Evolutionary conservation across 2,113 vertebrate genomes (phyloP).

Genomic region (Lepidothrix coronata): DNA sequence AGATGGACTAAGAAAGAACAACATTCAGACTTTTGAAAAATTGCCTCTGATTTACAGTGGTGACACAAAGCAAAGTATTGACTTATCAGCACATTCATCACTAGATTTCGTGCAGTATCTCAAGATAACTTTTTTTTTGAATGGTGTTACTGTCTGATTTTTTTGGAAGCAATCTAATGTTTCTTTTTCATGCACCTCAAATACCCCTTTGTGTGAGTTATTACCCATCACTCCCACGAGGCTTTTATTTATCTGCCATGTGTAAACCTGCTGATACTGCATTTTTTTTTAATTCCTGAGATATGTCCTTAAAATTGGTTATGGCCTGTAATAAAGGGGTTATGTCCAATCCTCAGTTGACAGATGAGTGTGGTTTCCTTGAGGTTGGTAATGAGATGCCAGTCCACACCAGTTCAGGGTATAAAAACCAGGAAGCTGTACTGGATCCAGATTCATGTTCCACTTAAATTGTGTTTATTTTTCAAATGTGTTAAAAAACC

Average conservation of each 20-base stretch:
- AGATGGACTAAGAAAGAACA: constrained; percentile 44
- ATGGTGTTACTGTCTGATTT: neutral
- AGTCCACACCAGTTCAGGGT: neutral
- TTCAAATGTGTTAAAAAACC: neutral
- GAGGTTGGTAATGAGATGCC: neutral
- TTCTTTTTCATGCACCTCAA: neutral
- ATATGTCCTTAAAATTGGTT: neutral
- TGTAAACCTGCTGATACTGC: neutral
- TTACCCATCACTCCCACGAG: neutral
- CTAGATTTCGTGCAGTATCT: constrained; percentile 3
- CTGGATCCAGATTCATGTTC: neutral
- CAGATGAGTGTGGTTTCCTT: neutral
- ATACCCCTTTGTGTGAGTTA: neutral
- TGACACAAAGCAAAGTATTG: constrained; percentile 24
- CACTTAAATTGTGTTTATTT: neutral
- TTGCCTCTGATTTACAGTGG: constrained; percentile 31
- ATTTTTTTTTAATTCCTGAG: neutral
- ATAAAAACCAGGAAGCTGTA: neutral
- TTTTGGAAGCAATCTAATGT: neutral
- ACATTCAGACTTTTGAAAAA: constrained; percentile 37
- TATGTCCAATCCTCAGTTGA: neutral
- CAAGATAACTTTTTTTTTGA: neutral
- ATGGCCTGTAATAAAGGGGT: neutral
- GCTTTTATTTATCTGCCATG: neutral
- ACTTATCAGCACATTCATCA: constrained; percentile 42